A percentile compares a stretch with the other conserved stretches of the same genome.
These are phyloP conservation scores for Phyllopteryx taeniolatus DNA, from an alignment of 2,113 vertebrate species.

Conservation along the genomic window DNA sequence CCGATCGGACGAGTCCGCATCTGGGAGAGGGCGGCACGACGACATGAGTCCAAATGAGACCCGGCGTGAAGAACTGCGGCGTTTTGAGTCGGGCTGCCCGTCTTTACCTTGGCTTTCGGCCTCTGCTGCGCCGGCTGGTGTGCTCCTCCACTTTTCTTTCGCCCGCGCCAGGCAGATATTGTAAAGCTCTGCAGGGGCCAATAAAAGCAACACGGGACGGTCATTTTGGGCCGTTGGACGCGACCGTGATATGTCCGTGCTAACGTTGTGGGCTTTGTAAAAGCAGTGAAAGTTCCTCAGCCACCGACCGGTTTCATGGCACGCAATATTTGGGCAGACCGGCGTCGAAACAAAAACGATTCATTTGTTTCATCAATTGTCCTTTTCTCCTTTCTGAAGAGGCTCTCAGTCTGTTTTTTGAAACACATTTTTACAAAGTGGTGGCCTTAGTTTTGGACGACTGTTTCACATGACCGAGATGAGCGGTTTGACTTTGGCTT, in stretches of 20 bases:
- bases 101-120: slow-evolving; percentile 79
- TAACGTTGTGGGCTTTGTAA: background rate
- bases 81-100: background rate
- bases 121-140: slow-evolving; percentile 70
- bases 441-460: too few relatives aligned
- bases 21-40: slow-evolving; percentile 49
- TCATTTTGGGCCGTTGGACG: background rate
- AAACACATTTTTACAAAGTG: too few relatives aligned
- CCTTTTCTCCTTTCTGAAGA: too few relatives aligned
- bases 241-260: background rate
- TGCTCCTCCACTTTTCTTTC: slow-evolving; percentile 85
- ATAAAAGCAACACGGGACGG: slow-evolving; percentile 2
- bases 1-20: slow-evolving; percentile 83
- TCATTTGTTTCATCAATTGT: too few relatives aligned
- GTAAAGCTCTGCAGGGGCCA: slow-evolving; percentile 80
- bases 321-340: too few relatives aligned
- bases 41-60: background rate
- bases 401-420: too few relatives aligned
- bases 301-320: too few relatives aligned
- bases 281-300: too few relatives aligned
- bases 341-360: too few relatives aligned
- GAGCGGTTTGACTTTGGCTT: too few relatives aligned
- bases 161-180: slow-evolving; percentile 89
- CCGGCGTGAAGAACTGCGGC: background rate
- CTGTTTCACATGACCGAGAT: too few relatives aligned